Evolutionary conservation across 2,113 vertebrate species (phyloP).

Genomic region (Setophaga kirtlandii): DNA sequence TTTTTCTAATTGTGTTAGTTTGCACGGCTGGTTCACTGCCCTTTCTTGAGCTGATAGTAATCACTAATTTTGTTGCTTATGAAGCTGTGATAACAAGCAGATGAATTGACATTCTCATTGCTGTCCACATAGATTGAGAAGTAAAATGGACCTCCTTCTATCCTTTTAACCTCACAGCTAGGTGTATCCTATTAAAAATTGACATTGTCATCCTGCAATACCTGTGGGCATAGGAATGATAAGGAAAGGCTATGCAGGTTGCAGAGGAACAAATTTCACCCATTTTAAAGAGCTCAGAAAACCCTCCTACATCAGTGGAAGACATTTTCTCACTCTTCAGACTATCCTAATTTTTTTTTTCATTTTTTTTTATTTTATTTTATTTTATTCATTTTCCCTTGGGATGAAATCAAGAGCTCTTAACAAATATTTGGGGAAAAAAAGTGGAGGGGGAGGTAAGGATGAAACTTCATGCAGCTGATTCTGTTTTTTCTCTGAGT

Average conservation of each 20-base stretch:
- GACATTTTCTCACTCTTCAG: not conserved
- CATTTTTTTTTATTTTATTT: not conserved
- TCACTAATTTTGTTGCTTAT: not conserved
- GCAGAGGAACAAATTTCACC: not conserved
- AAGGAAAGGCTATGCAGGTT: not conserved
- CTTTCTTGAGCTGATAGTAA: not conserved
- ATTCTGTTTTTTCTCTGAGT: not conserved
- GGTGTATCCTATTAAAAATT: not conserved
- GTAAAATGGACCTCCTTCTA: not conserved
- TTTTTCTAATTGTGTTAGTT: not conserved
- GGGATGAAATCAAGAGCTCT: not conserved
- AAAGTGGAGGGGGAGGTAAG: fast-evolving
- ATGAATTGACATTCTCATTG: not conserved
- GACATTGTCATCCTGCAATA: not conserved
- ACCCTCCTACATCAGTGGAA: not conserved
- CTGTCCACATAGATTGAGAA: not conserved
- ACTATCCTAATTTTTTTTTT: not conserved
- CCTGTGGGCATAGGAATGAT: not conserved
- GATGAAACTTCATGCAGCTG: not conserved
- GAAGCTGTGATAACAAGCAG: not conserved
- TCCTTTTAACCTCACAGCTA: not conserved
- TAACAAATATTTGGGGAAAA: not conserved
- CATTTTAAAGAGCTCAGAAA: not conserved
- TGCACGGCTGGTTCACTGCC: not conserved
- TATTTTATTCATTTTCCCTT: not conserved